Percentiles rank a stretch among this genome's conserved stretches.
Evolutionary conservation across 1,140 invertebrate species (phyloP).

Genomic region (Drosophila varians): DNA sequence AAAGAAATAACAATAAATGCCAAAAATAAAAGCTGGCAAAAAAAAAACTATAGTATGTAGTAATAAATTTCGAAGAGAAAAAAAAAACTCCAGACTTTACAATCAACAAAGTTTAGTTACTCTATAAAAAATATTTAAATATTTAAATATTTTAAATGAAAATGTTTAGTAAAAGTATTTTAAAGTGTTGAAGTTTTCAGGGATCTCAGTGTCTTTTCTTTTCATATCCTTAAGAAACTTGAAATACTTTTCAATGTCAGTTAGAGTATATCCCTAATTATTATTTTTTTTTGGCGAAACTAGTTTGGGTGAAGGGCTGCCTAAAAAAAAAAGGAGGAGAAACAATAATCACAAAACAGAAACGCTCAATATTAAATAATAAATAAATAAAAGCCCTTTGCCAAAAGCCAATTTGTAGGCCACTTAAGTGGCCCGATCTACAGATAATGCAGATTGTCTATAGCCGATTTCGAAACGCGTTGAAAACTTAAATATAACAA

Average conservation of each 20-base stretch:
- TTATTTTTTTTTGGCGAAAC: not conserved
- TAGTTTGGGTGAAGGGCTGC: slow-evolving; percentile 28
- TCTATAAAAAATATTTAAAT: not conserved
- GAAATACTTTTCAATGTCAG: not conserved
- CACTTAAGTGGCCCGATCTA: slow-evolving; percentile 33
- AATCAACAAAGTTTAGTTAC: slow-evolving; percentile 10
- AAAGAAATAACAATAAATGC: slow-evolving; percentile 1
- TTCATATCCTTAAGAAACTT: too few relatives aligned
- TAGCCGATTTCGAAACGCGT: slow-evolving; percentile 35
- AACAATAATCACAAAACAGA: slow-evolving; percentile 1
- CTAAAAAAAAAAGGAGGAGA: slow-evolving; percentile 21
- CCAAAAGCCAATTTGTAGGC: slow-evolving; percentile 37
- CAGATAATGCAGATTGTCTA: slow-evolving; percentile 41
- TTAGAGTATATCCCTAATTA: not conserved
- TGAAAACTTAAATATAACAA: slow-evolving; percentile 1
- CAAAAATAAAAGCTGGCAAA: slow-evolving; percentile 14
- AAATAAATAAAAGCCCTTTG: slow-evolving; percentile 7
- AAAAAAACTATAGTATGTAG: slow-evolving; percentile 18
- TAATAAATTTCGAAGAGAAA: slow-evolving; percentile 13
- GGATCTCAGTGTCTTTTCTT: too few relatives aligned
- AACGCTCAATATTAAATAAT: slow-evolving; percentile 16
- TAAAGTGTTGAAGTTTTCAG: too few relatives aligned
- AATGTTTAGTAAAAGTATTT: too few relatives aligned
- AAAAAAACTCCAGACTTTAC: not conserved
- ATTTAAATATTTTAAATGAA: not conserved